Percentiles rank a stretch among this genome's conserved stretches.
Evolutionary conservation across 2,113 vertebrate species (phyloP).

Genomic region (Pycnonotus jocosus): DNA sequence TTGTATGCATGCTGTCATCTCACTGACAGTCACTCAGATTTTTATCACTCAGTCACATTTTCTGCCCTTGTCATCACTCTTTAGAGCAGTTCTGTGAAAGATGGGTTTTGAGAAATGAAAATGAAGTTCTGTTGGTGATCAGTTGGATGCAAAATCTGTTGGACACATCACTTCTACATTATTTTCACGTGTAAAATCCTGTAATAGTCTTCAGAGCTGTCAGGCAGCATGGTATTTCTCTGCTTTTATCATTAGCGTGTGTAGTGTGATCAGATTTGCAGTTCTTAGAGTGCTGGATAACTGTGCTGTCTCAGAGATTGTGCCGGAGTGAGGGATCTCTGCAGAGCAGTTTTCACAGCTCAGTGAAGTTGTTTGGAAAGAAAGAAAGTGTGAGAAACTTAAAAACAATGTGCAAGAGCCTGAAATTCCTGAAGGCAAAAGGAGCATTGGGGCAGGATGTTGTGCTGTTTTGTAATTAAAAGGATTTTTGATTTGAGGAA

Average conservation of each 20-base stretch:
- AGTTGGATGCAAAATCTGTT: neutral
- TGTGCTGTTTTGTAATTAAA: neutral
- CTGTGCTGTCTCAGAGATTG: rapidly evolving
- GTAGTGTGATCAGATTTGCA: neutral
- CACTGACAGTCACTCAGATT: neutral
- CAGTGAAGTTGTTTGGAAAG: neutral
- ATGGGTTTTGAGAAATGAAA: neutral
- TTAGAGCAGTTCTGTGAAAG: neutral
- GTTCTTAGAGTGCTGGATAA: neutral
- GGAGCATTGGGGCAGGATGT: neutral
- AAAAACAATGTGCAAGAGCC: neutral
- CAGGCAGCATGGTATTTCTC: neutral
- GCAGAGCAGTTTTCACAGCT: neutral
- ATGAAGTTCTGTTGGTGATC: neutral
- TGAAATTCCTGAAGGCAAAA: neutral
- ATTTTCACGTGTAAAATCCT: neutral
- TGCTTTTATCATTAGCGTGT: neutral
- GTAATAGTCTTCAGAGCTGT: neutral
- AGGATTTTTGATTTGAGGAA: neutral
- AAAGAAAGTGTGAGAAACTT: neutral
- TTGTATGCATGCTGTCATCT: neutral
- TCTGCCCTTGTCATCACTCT: conserved; percentile 11
- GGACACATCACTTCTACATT: neutral
- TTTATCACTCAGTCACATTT: neutral
- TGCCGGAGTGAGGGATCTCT: neutral